These are phyloP conservation scores for Dasyornis broadbenti DNA, from an alignment of 2,113 vertebrate species.

Conservation along the genomic window DNA sequence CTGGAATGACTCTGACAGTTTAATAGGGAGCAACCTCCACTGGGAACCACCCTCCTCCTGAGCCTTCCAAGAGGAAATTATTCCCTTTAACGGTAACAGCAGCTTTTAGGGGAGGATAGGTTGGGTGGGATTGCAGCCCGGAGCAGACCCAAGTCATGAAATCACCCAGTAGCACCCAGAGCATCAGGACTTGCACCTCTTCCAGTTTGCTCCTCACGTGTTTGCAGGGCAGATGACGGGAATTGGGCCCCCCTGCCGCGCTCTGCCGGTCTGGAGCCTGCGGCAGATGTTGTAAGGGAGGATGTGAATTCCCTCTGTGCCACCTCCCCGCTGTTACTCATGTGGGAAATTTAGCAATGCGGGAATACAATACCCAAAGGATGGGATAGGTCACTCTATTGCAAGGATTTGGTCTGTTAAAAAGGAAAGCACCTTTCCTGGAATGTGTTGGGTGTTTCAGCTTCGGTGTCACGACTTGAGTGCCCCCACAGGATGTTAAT, in stretches of 20 bases:
- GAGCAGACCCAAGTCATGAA: background rate
- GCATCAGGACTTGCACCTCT: accelerated
- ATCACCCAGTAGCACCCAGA: background rate
- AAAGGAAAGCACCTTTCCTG: constrained; percentile 56
- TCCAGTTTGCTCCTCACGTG: accelerated
- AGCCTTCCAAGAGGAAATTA: background rate
- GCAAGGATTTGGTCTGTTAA: constrained; percentile 15
- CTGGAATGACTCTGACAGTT: background rate
- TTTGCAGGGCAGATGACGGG: background rate
- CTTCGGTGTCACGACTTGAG: background rate
- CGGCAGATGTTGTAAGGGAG: background rate
- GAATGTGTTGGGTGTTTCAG: constrained; percentile 38
- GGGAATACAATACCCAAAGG: background rate
- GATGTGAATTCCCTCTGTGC: background rate
- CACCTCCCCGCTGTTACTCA: background rate
- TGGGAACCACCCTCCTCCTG: background rate
- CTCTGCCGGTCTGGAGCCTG: background rate
- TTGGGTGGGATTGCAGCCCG: background rate
- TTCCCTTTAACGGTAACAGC: accelerated
- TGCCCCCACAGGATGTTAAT: constrained; percentile 31
- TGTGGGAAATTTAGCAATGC: background rate
- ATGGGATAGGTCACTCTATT: background rate
- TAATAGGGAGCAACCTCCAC: background rate
- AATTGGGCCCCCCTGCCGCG: accelerated
- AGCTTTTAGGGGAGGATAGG: background rate